A percentile compares a stretch with the other conserved stretches of the same genome.
These are phyloP conservation scores for Microctonus hyperodae DNA, from an alignment of 2,888 invertebrate genomes.

Conservation along the genomic window DNA sequence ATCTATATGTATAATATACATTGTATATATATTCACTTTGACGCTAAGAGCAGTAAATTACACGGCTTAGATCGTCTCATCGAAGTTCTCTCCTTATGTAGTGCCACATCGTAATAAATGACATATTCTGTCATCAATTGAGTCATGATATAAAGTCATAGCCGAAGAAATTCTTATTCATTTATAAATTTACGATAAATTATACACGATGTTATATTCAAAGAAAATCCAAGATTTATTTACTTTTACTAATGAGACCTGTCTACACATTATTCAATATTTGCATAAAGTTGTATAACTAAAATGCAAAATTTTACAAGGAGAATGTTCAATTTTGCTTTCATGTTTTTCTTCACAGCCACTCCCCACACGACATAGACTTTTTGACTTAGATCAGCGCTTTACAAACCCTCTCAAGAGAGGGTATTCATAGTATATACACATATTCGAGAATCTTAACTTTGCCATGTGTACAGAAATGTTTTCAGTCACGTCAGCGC, in stretches of 20 bases:
- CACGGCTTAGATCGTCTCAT: background rate
- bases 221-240: background rate
- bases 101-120: background rate
- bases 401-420: background rate
- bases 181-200: background rate
- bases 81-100: background rate
- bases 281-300: background rate
- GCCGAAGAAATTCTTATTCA: too few species aligned
- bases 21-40: slow-evolving; percentile 8
- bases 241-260: background rate
- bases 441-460: background rate
- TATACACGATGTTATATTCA: slow-evolving; percentile 3
- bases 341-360: background rate
- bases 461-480: background rate
- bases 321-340: background rate
- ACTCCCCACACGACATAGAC: background rate
- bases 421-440: background rate
- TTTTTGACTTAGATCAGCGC: background rate
- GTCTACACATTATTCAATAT: background rate
- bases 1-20: too few species aligned
- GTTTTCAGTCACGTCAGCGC: background rate
- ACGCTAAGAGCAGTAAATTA: slow-evolving; percentile 17
- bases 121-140: background rate
- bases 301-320: background rate
- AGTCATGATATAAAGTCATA: too few species aligned